Conservation (phyloP, 2,113 vertebrate genomes). For the Psittacula cyanocephala region DNA sequence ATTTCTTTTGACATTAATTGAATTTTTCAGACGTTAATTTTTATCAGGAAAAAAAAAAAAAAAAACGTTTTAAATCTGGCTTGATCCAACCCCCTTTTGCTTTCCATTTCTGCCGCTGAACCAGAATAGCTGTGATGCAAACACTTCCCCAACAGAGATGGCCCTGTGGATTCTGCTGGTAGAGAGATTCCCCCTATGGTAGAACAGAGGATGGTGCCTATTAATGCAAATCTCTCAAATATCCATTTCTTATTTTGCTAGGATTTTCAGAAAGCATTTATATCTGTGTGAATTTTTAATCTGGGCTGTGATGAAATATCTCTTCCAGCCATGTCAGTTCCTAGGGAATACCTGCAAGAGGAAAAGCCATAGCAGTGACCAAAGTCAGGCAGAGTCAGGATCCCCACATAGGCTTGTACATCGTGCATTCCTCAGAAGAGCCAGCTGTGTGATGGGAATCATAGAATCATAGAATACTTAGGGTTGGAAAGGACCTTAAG, state of each 20-base stretch:
- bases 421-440: background rate
- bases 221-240: background rate
- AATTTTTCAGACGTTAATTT: background rate
- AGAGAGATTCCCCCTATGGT: accelerated
- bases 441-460: accelerated
- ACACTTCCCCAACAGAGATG: background rate
- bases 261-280: background rate
- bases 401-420: background rate
- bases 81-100: background rate
- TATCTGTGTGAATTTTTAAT: background rate
- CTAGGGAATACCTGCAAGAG: background rate
- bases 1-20: background rate
- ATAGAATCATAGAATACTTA: background rate
- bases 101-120: background rate
- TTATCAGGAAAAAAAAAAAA: background rate
- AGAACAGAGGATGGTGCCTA: background rate
- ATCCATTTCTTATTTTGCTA: background rate
- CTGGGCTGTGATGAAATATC: background rate
- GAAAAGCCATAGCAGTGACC: background rate
- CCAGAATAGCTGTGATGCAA: background rate
- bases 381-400: background rate
- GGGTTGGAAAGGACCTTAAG: background rate
- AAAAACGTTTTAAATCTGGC: background rate
- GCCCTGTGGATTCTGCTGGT: background rate
- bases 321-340: background rate